Evolutionary conservation across 2,113 vertebrate genomes (phyloP), one percentile per base, ranked within the genome.

Genomic region (Ameiurus melas): DNA sequence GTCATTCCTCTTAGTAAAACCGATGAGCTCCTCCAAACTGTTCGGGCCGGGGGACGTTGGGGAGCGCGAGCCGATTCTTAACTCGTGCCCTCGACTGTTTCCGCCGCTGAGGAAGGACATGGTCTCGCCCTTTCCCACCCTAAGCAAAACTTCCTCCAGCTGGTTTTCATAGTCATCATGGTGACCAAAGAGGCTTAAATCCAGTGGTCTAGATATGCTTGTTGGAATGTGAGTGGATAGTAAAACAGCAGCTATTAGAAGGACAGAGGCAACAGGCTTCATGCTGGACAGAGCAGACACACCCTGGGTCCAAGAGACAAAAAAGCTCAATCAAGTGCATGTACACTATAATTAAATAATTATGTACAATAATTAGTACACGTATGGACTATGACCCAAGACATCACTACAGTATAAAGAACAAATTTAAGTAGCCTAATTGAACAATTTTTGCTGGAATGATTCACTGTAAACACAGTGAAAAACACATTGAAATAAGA

Each of bases 1-100:
- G 2, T 96, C 95, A 89, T 93, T 93, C 85, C 98, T 94, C 88
- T 96, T 96, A 84, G 92, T 83, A 85, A 93, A 89, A 83, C 92
- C 89, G 58, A 86, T 51, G 25, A 92, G 88, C 39, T 91, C 91
- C 39, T 92, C 92, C 25, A 92, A 81, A 75, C 91, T 90, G 84
- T 90, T 81, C 27, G 16, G 51, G n/a, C 25, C 19, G n/a, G 14
- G 27, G 6, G n/a, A 30, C 1, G n/a, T 30, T 27, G 84, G 90
- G 91, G 85, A 51, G 93, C 62, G 25, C 90, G 83, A 86, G 89
- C 66, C 89, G 88, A 88, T 92, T 90, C 91, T 92, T 87, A 2
- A 75, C 47, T 19, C 89, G 75, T 87, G 93, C 39, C 93, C 92
- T 68, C 60, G 60, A 57, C 47, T 90, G 90, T 91, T 92, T 30